Evolutionary conservation across 2,888 invertebrate species (phyloP), one percentile per base, ranked within the genome.

Genomic region (Merodon equestris): DNA sequence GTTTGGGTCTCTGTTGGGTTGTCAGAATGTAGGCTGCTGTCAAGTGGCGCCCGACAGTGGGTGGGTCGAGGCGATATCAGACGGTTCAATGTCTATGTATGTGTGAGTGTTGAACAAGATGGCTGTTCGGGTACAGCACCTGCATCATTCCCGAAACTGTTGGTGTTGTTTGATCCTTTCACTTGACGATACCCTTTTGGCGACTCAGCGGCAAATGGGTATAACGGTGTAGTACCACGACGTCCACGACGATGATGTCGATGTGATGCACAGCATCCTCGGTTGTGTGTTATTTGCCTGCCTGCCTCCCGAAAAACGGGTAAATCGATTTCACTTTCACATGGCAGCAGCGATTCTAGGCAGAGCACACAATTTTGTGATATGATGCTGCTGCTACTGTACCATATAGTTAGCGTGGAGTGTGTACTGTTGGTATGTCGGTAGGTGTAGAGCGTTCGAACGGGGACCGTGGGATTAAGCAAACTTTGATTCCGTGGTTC

Each of bases 261-360:
- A 74, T 74, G 63, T 58, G 68, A 70, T 79, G 74, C 60, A 73
- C 60, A 68, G 9, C n/a, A 53, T 61, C 63, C 27, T 27, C 57
- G 57, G 47, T 36, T 61, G 73, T 67, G 61, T 73, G 63, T 61
- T 27, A 7, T 27, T 27, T 27, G 27, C 73, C 73, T 73, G 64
- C 74, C 79, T 73, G 61, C 73, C 73, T 73, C 68, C 74, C 79
- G 79, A 79, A 79, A 79, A 79, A 79, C 68, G 74, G 79, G 79
- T 74, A 79, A 79, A 79, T 74, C 74, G 79, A 79, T 79, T 79
- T 79, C 79, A 79, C 79, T 79, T 79, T 79, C 79, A 74, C 53
- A 70, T 58, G 68, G 7, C 27, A 27, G 7, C 27, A 27, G 68
- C 64, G 53, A 64, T 79, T 74, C 79, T 58, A 68, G 79, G 64